Base-by-base conservation (phyloP, 1,140 invertebrate genomes). In the Achatina immaculata region DNA sequence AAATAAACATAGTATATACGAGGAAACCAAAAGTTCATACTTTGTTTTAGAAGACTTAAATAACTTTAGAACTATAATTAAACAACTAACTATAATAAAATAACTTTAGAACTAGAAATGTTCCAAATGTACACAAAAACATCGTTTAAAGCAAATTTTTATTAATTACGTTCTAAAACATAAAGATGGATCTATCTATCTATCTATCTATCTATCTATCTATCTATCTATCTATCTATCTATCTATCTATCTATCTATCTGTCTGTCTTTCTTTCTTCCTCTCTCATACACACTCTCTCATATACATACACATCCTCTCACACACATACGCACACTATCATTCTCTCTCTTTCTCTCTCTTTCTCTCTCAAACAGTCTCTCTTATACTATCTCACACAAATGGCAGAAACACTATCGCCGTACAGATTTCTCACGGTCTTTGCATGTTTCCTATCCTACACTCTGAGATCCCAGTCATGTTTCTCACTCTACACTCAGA, bases 401-500 rank as follows among this genome's bases (percentile, higher is more conserved):
- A 31, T 34, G 16, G 2, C 62, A 14, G 11, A 11, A 19, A 9
- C 62, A 16, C 45, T 24, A 38, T n/a, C 31, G 19, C 38, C 2
- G 7, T 11, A 38, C 42, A 28, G 42, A 38, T 38, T 11, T 43
- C 78, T 71, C 34, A 71, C n/a, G n/a, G n/a, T n/a, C n/a, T n/a
- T n/a, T n/a, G n/a, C n/a, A n/a, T n/a, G n/a, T n/a, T n/a, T n/a
- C n/a, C 65, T 71, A 16, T 80, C 38, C 71, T n/a, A 51, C 65
- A 71, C 34, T 71, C 66, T 69, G 4, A 21, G 31, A 48, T 16
- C 36, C 78, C 55, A 0, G 69, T 36, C 51, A 31, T 80, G 43
- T 80, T 38, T 71, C 66, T 80, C 36, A 62, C 62, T 80, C 43
- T 80, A n/a, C n/a, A n/a, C n/a, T n/a, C n/a, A n/a, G n/a, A n/a